Percentiles rank a stretch among this genome's conserved stretches.
phyloP scores from a whole-genome alignment of 2,888 invertebrate species.

The Erebia epiphron region DNA sequence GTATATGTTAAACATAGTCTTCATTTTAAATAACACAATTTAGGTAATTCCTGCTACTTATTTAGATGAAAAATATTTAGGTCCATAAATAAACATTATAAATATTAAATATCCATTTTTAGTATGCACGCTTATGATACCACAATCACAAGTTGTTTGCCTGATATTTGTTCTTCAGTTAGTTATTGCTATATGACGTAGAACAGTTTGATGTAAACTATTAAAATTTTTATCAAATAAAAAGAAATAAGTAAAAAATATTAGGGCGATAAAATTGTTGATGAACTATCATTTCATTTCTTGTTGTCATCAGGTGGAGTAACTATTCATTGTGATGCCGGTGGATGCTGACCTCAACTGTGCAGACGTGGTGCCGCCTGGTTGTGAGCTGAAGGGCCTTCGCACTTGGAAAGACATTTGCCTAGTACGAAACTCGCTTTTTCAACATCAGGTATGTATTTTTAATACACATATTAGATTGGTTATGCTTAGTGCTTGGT shows the following conservation, averaged over 20 bases:
- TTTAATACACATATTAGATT: background rate
- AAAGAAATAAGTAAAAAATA: background rate
- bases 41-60: too few species aligned
- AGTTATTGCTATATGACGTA: too few species aligned
- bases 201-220: too few species aligned
- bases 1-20: too few species aligned
- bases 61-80: too few species aligned
- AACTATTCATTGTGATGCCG: constrained; percentile 83
- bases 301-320: constrained; percentile 66
- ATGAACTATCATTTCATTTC: background rate
- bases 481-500: too few species aligned
- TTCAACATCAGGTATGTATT: constrained; percentile 76
- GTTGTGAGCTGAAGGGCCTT: constrained; percentile 80
- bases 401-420: constrained; percentile 82
- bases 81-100: too few species aligned
- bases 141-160: constrained; percentile 18
- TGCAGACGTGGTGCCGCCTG: constrained; percentile 82
- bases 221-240: too few species aligned
- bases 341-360: constrained; percentile 82
- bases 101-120: too few species aligned
- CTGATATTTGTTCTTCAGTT: constrained; percentile 9
- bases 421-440: constrained; percentile 80
- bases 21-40: too few species aligned
- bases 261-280: background rate
- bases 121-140: background rate